These are phyloP conservation scores for Pseudopleuronectes americanus DNA, from an alignment of 2,797 vertebrate species.

Conservation along the genomic window DNA sequence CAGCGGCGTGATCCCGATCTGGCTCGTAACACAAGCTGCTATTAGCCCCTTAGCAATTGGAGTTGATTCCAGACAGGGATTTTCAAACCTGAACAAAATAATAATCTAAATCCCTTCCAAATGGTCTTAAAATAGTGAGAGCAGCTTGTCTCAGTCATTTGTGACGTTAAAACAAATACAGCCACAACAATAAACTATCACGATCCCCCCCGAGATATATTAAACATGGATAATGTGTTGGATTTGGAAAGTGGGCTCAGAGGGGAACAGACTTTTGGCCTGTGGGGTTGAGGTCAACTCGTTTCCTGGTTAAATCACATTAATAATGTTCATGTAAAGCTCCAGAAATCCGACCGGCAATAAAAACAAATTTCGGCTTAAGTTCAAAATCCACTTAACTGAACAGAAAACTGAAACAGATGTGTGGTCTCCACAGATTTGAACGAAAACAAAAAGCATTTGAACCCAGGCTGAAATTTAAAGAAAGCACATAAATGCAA, in stretches of 20 bases:
- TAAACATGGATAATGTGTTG: conserved; percentile 34
- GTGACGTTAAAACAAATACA: conserved; percentile 35
- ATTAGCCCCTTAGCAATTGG: conserved; percentile 46
- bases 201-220: conserved; percentile 11
- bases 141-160: conserved; percentile 38
- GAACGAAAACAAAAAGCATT: conserved; percentile 19
- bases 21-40: conserved; percentile 50
- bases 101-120: conserved; percentile 41
- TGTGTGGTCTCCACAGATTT: conserved; percentile 27
- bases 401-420: conserved; percentile 42
- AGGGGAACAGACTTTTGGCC: conserved; percentile 6
- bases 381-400: conserved; percentile 28
- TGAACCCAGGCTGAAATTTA: conserved; percentile 2
- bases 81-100: conserved; percentile 28
- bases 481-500: conserved; percentile 25
- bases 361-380: conserved; percentile 36
- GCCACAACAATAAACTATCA: conserved; percentile 21
- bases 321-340: conserved; percentile 18
- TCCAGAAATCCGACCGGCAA: conserved; percentile 9
- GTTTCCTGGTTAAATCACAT: conserved; percentile 36
- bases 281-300: conserved; percentile 13
- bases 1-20: conserved; percentile 36
- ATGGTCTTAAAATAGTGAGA: conserved; percentile 38
- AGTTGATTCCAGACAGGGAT: conserved; percentile 34
- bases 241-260: conserved; percentile 15